Percentiles rank a stretch among this genome's conserved stretches.
Conservation (phyloP, 1,140 invertebrate species). For the Pachyrhynchus sulphureomaculatus region DNA sequence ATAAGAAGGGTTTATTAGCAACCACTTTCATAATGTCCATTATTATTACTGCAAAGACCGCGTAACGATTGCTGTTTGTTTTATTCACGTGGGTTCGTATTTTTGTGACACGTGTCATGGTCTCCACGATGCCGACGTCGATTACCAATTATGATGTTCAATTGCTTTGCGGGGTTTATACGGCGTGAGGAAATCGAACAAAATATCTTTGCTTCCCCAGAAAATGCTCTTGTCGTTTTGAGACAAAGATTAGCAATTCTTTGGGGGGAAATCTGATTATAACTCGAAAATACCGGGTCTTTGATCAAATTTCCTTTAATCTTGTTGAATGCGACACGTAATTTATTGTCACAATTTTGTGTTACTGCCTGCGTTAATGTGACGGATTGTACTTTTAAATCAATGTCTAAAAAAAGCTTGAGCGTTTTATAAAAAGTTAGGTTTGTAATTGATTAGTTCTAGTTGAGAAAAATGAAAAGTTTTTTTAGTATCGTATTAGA, state of each 20-base stretch:
- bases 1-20: constrained; percentile 14
- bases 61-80: constrained; percentile 32
- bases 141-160: constrained; percentile 46
- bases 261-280: constrained; percentile 33
- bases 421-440: no score
- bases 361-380: no score
- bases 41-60: constrained; percentile 11
- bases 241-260: constrained; percentile 34
- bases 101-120: constrained; percentile 43
- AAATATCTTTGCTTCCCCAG: constrained; percentile 37
- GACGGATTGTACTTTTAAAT: no score
- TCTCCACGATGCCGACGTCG: constrained; percentile 34
- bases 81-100: constrained; percentile 41
- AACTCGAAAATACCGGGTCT: constrained; percentile 28
- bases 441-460: no score
- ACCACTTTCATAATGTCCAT: constrained; percentile 10
- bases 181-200: constrained; percentile 38
- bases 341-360: constrained; percentile 23
- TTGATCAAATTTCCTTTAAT: constrained; percentile 34
- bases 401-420: no score
- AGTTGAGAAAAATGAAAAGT: no score
- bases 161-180: constrained; percentile 39
- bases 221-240: constrained; percentile 17
- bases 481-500: no score
- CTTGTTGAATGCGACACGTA: constrained; percentile 27